Percentiles rank a stretch among this genome's conserved stretches.
Evolutionary conservation across 2,888 invertebrate genomes (phyloP).

Genomic region (Cotesia congregata): DNA sequence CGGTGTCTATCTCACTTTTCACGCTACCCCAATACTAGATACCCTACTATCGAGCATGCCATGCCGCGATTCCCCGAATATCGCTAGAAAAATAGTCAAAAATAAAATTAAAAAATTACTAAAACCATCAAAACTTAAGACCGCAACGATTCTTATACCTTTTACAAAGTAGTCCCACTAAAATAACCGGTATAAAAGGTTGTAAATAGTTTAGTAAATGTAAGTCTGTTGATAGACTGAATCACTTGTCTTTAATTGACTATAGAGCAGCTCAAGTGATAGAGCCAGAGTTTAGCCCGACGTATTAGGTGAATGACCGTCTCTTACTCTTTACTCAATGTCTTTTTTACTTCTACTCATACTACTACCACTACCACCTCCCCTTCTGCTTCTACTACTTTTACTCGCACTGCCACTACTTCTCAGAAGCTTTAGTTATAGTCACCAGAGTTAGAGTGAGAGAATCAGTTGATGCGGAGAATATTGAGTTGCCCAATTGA

Average conservation of each 20-base stretch:
- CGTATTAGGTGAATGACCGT: neutral
- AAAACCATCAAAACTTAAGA: neutral
- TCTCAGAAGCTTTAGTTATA: neutral
- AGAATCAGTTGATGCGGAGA: neutral
- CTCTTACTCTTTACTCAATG: neutral
- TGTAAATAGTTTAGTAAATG: neutral
- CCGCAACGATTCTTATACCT: neutral
- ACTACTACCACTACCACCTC: neutral
- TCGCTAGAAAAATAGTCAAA: constrained; percentile 34
- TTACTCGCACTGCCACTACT: neutral
- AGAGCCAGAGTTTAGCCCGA: neutral
- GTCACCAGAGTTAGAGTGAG: neutral
- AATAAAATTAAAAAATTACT: constrained; percentile 22
- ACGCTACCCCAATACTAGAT: constrained; percentile 23
- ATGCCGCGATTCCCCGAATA: constrained; percentile 33
- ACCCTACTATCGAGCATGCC: constrained; percentile 38
- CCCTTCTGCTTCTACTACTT: neutral
- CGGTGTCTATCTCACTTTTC: constrained; percentile 30
- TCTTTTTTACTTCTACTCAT: neutral
- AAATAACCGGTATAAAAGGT: neutral
- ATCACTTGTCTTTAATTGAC: neutral
- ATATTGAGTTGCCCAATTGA: neutral
- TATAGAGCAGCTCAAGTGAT: neutral
- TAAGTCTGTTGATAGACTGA: neutral
- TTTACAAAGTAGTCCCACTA: neutral